Conservation (phyloP, 2,888 invertebrate genomes). For the Cancer borealis region DNA sequence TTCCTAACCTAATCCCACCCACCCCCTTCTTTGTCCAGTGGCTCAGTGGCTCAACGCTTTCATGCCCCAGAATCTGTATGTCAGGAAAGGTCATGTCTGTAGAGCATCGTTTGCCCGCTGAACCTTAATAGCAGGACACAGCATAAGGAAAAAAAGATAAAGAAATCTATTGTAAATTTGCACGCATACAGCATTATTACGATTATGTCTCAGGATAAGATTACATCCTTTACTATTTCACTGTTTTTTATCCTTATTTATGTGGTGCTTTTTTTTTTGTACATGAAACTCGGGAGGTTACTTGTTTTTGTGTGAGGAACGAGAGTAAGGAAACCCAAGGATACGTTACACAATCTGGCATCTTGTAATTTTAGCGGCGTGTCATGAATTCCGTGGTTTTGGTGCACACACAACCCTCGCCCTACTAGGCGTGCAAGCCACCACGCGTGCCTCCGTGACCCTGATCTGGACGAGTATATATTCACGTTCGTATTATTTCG, state of each 20-base stretch:
- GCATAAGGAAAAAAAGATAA: constrained; percentile 18
- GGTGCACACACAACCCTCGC: constrained; percentile 9
- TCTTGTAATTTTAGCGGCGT: not conserved
- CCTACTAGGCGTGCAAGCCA: not conserved
- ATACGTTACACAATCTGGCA: constrained; percentile 23
- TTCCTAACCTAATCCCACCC: not conserved
- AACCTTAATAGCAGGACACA: not conserved
- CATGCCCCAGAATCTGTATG: constrained; percentile 2
- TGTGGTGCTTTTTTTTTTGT: not conserved
- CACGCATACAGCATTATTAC: not conserved
- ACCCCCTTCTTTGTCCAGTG: not conserved
- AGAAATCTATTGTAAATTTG: constrained; percentile 21
- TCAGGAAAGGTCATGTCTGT: not conserved
- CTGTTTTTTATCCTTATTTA: not conserved
- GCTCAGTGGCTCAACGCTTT: not conserved
- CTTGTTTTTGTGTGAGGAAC: constrained; percentile 23
- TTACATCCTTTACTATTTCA: constrained; percentile 22
- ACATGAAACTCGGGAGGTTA: not conserved
- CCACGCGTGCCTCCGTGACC: not conserved
- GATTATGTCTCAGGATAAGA: constrained; percentile 25
- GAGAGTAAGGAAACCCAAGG: not conserved
- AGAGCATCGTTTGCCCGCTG: not conserved
- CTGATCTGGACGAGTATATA: not conserved
- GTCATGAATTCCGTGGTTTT: not conserved
- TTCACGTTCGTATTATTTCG: not conserved